Base-by-base conservation (phyloP, 2,113 vertebrate species). In the Papio anubis region DNA sequence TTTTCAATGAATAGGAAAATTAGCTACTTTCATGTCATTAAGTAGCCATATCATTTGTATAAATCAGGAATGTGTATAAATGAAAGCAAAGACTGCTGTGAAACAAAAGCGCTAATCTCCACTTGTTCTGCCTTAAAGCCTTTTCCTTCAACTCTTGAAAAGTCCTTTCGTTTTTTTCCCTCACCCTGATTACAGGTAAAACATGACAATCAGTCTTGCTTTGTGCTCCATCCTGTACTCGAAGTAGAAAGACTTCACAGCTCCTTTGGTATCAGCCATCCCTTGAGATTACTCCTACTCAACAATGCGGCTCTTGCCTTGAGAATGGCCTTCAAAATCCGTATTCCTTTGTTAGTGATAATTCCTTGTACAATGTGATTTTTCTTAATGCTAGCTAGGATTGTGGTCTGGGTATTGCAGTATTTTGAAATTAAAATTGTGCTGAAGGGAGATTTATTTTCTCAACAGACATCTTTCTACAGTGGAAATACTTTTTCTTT, bases 371-470 rank as follows among this genome's bases (percentile, higher is more conserved):
- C 3, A 5, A 55, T 55, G 40, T 21, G 91, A 43, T 88, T 96
- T 95, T 83, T 70, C 72, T 95, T 88, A 55, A 61, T 18, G 75
- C 82, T 70, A 64, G 5, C 82, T 76, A 89, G n/a, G 75, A 93
- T 55, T 94, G 25, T 64, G 18, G 38, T 72, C 52, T 70, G 68
- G 8, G 20, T 83, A 80, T 72, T 92, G 83, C 38, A 86, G 32
- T 9, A 93, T 92, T 93, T 80, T 68, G 23, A 96, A 96, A 96
- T 93, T 75, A 93, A 96, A 96, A 81, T 59, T 9, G 14, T 93
- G 52, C 48, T 93, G 40, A 4, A 52, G 68, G 64, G 38, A 97
- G 21, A 89, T 88, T 91, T 88, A 59, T 94, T 97, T 76, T 76
- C 55, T 85, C 75, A 72, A 68, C 20, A 82, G 75, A 83, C 61